A percentile compares a stretch with the other conserved stretches of the same genome.
phyloP scores from a whole-genome alignment of 53 echinoderm and acorn worm species.

The Arbacia lixula region DNA sequence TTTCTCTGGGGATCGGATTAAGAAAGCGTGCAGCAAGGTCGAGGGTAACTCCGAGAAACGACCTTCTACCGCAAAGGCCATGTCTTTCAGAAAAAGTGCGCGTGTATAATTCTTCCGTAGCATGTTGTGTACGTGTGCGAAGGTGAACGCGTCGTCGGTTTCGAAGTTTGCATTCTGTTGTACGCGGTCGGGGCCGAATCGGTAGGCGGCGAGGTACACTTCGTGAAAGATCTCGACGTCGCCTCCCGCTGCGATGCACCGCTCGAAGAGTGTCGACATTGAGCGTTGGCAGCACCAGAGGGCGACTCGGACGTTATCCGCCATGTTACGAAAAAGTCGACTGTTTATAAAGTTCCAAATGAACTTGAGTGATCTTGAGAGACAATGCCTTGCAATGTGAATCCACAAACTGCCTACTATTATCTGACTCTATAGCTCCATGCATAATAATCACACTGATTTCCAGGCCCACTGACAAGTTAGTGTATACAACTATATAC shows the following conservation, averaged over 20 bases:
- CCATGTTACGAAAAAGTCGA: too few relatives aligned
- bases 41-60: neutral
- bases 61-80: constrained; percentile 38
- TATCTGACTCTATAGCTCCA: too few relatives aligned
- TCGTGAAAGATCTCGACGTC: constrained; percentile 45
- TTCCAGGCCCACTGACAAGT: too few relatives aligned
- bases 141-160: constrained; percentile 8
- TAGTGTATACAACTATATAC: too few relatives aligned
- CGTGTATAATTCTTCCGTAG: neutral
- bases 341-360: too few relatives aligned
- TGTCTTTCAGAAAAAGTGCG: constrained; percentile 39
- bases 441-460: too few relatives aligned
- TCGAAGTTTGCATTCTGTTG: constrained; percentile 1
- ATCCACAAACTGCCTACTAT: too few relatives aligned
- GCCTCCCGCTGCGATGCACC: constrained; percentile 19
- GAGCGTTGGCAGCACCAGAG: constrained; percentile 46
- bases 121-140: constrained; percentile 22
- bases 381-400: too few relatives aligned
- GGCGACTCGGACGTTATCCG: constrained; percentile 16
- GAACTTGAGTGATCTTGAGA: too few relatives aligned
- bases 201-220: constrained; percentile 44
- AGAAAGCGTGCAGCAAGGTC: constrained; percentile 35
- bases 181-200: constrained; percentile 14
- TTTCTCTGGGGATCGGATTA: constrained; percentile 26
- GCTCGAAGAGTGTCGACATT: constrained; percentile 38